These are phyloP conservation scores for Nannoperca obscura DNA, from an alignment of 2,797 vertebrate species.

Conservation along the genomic window DNA sequence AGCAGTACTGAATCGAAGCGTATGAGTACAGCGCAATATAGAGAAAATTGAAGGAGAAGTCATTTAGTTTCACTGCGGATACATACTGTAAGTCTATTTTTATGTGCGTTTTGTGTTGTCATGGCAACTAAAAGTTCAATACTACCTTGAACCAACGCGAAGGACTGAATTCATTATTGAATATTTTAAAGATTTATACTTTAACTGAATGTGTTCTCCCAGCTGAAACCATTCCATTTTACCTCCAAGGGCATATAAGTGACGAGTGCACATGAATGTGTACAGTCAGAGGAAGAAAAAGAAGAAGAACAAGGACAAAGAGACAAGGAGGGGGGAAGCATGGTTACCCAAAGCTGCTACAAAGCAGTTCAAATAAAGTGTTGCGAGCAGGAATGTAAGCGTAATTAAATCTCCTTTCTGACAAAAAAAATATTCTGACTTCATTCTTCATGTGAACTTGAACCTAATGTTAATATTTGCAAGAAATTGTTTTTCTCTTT, in stretches of 20 bases:
- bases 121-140: conserved; percentile 44
- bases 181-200: conserved; percentile 31
- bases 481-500: conserved; percentile 28
- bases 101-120: conserved; percentile 32
- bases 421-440: conserved; percentile 34
- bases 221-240: conserved; percentile 31
- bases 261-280: conserved; percentile 9
- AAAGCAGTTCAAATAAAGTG: conserved; percentile 23
- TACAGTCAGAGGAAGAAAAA: conserved; percentile 4
- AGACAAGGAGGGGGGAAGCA: conserved; percentile 14
- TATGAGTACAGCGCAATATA: background rate
- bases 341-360: conserved; percentile 19
- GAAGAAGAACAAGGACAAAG: conserved; percentile 1
- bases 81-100: conserved; percentile 17
- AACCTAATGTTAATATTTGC: conserved; percentile 40
- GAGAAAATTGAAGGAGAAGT: background rate
- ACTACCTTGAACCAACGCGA: conserved; percentile 2
- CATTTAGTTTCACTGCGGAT: conserved; percentile 2
- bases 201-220: conserved; percentile 29
- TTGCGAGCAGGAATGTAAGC: conserved; percentile 20
- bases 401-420: conserved; percentile 19
- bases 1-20: conserved; percentile 3
- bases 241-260: conserved; percentile 29
- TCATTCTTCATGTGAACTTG: conserved; percentile 19
- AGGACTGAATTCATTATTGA: conserved; percentile 30